These are phyloP conservation scores for Cryptoprocta ferox DNA, from an alignment of 2,797 vertebrate species.

Conservation along the genomic window DNA sequence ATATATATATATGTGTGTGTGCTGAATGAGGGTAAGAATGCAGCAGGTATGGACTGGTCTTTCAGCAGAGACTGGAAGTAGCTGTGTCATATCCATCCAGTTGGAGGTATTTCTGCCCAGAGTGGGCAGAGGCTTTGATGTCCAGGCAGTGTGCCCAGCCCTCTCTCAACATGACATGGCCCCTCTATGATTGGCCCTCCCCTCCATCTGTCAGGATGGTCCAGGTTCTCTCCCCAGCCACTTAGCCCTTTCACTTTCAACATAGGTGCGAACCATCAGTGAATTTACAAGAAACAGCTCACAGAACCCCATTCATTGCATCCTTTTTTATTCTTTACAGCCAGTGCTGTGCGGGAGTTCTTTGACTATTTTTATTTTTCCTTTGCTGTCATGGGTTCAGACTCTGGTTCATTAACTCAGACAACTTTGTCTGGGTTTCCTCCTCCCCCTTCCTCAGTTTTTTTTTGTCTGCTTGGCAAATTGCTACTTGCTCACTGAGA, in stretches of 20 bases:
- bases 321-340: conserved; percentile 31
- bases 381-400: conserved; percentile 13
- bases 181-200: background rate
- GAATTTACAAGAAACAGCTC: background rate
- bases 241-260: background rate
- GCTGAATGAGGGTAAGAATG: background rate
- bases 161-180: background rate
- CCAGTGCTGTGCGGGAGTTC: background rate
- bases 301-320: background rate
- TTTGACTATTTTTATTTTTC: background rate
- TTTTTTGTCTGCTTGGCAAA: conserved; percentile 60
- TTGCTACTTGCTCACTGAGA: conserved; percentile 69
- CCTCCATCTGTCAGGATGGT: background rate
- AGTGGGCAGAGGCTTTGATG: conserved; percentile 48
- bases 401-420: conserved; percentile 35
- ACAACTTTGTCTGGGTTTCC: conserved; percentile 60
- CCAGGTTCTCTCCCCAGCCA: background rate
- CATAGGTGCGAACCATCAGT: background rate
- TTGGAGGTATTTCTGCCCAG: background rate
- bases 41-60: conserved; percentile 87
- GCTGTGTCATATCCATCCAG: conserved; percentile 8
- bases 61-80: conserved; percentile 53
- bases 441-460: background rate
- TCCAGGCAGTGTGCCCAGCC: background rate
- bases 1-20: background rate